Evolutionary conservation across 1,140 invertebrate species (phyloP), one percentile per base, ranked within the genome.

Genomic region (Dufourea novaeangliae): DNA sequence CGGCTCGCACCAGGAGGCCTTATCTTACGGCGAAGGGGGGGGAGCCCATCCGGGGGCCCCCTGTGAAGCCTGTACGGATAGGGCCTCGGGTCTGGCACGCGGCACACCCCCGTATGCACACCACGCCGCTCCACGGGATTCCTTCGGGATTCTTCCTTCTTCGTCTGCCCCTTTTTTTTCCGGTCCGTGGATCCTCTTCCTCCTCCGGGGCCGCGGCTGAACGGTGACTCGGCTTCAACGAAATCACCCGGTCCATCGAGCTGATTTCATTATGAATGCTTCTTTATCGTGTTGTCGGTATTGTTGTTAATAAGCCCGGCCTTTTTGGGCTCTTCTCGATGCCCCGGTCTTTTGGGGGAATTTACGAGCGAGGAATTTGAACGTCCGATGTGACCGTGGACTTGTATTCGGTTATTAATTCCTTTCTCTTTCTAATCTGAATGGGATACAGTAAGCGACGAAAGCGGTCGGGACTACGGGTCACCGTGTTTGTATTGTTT

Each of bases 11-110:
- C 88, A 74, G 88, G 88, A 90, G 88, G 88, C 82, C 79, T 86
- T 86, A 88, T 90, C 87, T 90, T 79, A 82, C 67, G 79, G 70
- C 61, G 79, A 81, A 84, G 82, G 72, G 70, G 82, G 72, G 70
- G 82, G 77, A 62, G 71, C 71, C 82, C 77, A 83, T 79, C 80
- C 80, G 54, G 39, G 64, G 83, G 78, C 82, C 83, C 83, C 82
- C 82, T 83, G 82, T 80, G 83, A 85, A 80, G 78, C 57, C 44
- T 74, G 59, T 80, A 50, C 82, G 63, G 67, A 77, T 78, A 88
- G 86, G 87, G 84, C 84, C 88, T 88, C 88, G 88, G 78, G 88
- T 78, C 86, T 86, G 90, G 90, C 90, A 91, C 90, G 90, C 89
- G 90, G 90, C 89, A 88, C 89, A 89, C 88, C 86, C 89, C 87